phyloP scores from a whole-genome alignment of 2,888 invertebrate species.

The Hermaeophaga mercurialis region DNA sequence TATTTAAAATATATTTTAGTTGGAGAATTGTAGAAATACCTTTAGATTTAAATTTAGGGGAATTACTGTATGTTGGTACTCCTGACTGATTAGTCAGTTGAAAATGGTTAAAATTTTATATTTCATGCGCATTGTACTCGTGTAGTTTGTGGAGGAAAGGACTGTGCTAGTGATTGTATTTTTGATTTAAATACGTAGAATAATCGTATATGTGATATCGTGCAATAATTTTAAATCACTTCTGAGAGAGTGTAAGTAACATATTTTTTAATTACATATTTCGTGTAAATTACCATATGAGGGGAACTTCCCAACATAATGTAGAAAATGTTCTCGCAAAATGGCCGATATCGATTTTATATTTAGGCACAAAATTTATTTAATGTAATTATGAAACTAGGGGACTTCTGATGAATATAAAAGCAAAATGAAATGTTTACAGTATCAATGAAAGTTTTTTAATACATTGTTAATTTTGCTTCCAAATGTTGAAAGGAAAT shows the following conservation, averaged over 20 bases:
- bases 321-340: slow-evolving; percentile 42
- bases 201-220: slow-evolving; percentile 37
- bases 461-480: background rate
- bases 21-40: too few species aligned
- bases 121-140: slow-evolving; percentile 38
- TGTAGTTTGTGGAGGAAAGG: slow-evolving; percentile 36
- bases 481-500: slow-evolving; percentile 1
- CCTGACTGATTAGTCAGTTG: slow-evolving; percentile 19
- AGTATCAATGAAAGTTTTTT: background rate
- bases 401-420: slow-evolving; percentile 19
- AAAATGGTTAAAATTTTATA: slow-evolving; percentile 27
- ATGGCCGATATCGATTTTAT: slow-evolving; percentile 56
- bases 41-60: slow-evolving; percentile 15
- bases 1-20: too few species aligned
- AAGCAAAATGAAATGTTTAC: background rate
- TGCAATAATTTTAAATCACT: slow-evolving; percentile 28
- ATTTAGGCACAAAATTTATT: slow-evolving; percentile 35
- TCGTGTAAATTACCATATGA: slow-evolving; percentile 1
- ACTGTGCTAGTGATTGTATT: slow-evolving; percentile 30
- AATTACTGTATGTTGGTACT: slow-evolving; percentile 9
- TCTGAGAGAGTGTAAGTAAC: slow-evolving; percentile 36
- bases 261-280: slow-evolving; percentile 13
- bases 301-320: slow-evolving; percentile 7
- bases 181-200: slow-evolving; percentile 28
- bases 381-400: slow-evolving; percentile 19